Evolutionary conservation across 2,888 invertebrate species (phyloP), one percentile per base, ranked within the genome.

Genomic region (Rhagium mordax): DNA sequence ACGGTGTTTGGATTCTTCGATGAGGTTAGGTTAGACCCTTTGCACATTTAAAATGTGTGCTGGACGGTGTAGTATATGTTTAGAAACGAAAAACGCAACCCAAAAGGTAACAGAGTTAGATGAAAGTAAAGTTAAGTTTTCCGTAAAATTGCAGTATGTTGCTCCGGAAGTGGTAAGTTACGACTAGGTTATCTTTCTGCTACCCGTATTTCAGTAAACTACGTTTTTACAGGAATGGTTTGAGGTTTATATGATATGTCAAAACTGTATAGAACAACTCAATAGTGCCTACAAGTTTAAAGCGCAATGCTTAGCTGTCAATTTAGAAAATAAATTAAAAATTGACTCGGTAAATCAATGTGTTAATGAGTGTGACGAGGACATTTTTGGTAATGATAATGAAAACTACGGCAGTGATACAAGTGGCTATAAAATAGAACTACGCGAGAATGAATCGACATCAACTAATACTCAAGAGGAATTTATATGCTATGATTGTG

Each of bases 141-240:
- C 61, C 47, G 72, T 65, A 18, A 81, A 77, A 71, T 71, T 81
- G 41, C 41, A 65, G 16, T 72, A 70, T 51, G 55, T 81, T 49
- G 79, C 75, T 10, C 79, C 79, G 5, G 79, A 81, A 77, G 77
- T 77, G 68, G 81, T 81, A 76, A 75, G 74, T 70, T 62, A 59
- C 10, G 53, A 24, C 15, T 21, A 13, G 8, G 15, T 2, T 16
- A 24, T 7, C 8, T 66, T 27, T 57, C 21, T 53, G 15, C 8
- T 20, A 8, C 2, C 13, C 27, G 3, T 16, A 2, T 24, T 15
- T 61, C 33, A 24, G 41, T 21, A 10, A 16, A 29, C 8, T 65
- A n/a, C 41, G 53, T 62, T 61, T 69, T 75, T 79, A 47, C 47
- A 82, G 82, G 74, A 76, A 59, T 82, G 82, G 82, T 24, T 72